Conservation (phyloP, 2,113 vertebrate species). For the Thamnaconus septentrionalis region DNA sequence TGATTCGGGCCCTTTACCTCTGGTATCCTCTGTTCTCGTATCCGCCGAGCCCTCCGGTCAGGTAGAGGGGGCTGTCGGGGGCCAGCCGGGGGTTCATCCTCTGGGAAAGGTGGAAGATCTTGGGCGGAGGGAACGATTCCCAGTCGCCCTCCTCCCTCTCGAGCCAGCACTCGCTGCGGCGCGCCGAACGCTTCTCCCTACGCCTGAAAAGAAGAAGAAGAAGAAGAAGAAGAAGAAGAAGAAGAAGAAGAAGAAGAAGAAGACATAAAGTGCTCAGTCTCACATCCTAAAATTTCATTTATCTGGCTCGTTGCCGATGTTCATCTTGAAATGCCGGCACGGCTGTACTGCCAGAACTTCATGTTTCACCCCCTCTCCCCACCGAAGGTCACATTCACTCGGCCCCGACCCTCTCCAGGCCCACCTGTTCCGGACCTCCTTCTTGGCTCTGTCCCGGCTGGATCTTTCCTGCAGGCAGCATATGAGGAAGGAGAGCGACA, state of each 20-base stretch:
- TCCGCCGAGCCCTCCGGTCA: constrained; percentile 65
- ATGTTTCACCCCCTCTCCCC: too few species aligned
- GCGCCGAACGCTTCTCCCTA: constrained; percentile 60
- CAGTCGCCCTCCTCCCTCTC: constrained; percentile 74
- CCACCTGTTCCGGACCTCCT: constrained; percentile 65
- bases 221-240: background rate
- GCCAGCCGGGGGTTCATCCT: constrained; percentile 68
- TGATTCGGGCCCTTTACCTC: constrained; percentile 48
- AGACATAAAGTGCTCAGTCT: too few species aligned
- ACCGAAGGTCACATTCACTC: too few species aligned
- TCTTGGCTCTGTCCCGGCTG: constrained; percentile 45
- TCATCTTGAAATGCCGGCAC: too few species aligned
- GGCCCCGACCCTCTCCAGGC: background rate
- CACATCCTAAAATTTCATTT: too few species aligned
- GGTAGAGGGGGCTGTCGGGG: constrained; percentile 68
- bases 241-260: too few species aligned
- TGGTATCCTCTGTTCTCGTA: constrained; percentile 78
- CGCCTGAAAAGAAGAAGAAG: constrained; percentile 35
- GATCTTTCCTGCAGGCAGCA: constrained; percentile 80
- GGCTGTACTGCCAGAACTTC: too few species aligned
- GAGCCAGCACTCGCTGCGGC: constrained; percentile 70
- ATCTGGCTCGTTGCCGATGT: too few species aligned
- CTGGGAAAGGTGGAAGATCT: constrained; percentile 76
- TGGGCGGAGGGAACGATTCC: constrained; percentile 74
- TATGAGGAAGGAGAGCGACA: constrained; percentile 80